These are phyloP conservation scores for Teleogryllus oceanicus DNA, from an alignment of 2,888 invertebrate species.

Conservation along the genomic window DNA sequence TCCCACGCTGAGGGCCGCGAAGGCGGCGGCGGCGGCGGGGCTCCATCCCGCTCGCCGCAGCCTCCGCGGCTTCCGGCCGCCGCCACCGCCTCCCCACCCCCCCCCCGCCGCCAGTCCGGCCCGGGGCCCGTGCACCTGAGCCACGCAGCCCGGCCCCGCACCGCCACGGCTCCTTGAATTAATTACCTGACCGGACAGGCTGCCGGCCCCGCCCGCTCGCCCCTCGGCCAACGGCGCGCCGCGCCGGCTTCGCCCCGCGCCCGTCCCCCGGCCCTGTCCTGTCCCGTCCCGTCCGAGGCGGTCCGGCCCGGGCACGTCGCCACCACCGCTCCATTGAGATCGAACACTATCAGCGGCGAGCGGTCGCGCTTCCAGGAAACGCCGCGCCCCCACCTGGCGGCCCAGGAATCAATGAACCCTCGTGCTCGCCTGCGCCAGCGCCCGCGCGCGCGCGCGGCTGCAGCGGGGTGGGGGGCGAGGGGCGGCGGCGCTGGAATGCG, in stretches of 20 bases:
- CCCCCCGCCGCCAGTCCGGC: too few species aligned
- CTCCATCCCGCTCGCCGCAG: slow-evolving; percentile 26
- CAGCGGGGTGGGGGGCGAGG: too few species aligned
- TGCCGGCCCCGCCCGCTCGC: neutral
- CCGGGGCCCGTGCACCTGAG: neutral
- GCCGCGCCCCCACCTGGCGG: too few species aligned
- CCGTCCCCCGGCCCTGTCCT: slow-evolving; percentile 38
- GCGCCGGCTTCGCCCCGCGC: slow-evolving; percentile 26
- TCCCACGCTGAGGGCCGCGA: slow-evolving; percentile 27
- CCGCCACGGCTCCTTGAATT: slow-evolving; percentile 21
- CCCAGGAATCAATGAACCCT: too few species aligned
- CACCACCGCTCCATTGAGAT: too few species aligned
- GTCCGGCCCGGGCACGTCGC: too few species aligned
- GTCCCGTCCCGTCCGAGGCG: slow-evolving; percentile 23
- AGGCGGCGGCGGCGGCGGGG: neutral
- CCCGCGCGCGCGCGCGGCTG: too few species aligned
- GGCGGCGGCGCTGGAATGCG: too few species aligned
- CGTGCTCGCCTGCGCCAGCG: neutral
- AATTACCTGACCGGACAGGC: slow-evolving; percentile 10
- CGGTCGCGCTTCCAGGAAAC: too few species aligned
- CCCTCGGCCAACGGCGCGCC: slow-evolving; percentile 35
- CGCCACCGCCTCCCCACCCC: too few species aligned
- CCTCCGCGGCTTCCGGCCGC: slow-evolving; percentile 30
- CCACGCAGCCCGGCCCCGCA: neutral
- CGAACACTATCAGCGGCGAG: too few species aligned